Evolutionary conservation across 2,797 vertebrate genomes (phyloP).

Genomic region (Anomalospiza imberbis): DNA sequence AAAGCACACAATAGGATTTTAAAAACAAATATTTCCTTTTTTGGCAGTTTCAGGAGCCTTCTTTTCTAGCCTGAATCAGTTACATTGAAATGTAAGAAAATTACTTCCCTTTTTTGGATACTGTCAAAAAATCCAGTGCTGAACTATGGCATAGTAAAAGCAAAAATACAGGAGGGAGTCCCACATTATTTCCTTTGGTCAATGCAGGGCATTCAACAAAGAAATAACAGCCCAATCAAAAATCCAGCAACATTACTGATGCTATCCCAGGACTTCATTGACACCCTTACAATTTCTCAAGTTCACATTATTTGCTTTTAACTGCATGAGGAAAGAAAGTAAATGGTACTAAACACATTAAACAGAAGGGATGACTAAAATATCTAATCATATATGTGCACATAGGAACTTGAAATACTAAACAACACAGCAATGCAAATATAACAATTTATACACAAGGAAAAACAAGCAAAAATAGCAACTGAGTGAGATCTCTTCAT

Average conservation of each 20-base stretch:
- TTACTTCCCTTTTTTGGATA: constrained; percentile 39
- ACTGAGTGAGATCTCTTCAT: background rate
- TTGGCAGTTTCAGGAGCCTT: background rate
- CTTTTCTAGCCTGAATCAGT: background rate
- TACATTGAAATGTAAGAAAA: background rate
- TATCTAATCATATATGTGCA: background rate
- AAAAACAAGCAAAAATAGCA: background rate
- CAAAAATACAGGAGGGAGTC: background rate
- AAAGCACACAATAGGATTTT: background rate
- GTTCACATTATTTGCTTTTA: background rate
- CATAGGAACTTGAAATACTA: background rate
- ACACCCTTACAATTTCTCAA: background rate
- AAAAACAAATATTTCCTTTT: background rate
- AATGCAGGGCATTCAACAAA: background rate
- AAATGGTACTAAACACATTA: background rate
- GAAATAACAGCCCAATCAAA: background rate
- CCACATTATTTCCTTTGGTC: background rate
- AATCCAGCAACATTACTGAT: background rate
- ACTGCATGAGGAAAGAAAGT: background rate
- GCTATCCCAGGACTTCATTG: background rate
- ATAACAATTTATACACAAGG: background rate
- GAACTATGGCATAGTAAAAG: background rate
- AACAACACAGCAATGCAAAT: background rate
- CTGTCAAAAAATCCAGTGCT: background rate
- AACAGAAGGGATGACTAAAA: background rate